A percentile compares a stretch with the other conserved stretches of the same genome.
phyloP scores from a whole-genome alignment of 2,888 invertebrate genomes.

The Prosopocoilus inquinatus region DNA sequence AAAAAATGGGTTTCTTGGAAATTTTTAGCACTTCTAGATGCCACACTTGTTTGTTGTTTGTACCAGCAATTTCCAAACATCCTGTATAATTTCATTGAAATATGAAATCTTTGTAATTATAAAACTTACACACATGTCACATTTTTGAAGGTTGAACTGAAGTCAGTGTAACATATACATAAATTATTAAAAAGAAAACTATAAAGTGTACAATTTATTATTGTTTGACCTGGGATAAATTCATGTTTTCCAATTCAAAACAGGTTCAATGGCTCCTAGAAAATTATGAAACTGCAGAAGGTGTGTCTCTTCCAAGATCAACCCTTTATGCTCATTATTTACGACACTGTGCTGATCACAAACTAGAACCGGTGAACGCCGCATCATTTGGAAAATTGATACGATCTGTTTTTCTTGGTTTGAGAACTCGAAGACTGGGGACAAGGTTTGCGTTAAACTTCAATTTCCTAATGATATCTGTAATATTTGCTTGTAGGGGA shows the following conservation, averaged over 20 bases:
- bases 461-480: background rate
- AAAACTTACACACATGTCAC: too few species aligned
- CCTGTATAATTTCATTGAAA: too few species aligned
- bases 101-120: too few species aligned
- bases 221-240: background rate
- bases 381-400: slow-evolving; percentile 99
- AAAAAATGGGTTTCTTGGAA: too few species aligned
- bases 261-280: slow-evolving; percentile 93
- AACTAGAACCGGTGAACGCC: slow-evolving; percentile 97
- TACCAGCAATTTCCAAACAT: too few species aligned
- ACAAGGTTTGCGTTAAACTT: slow-evolving; percentile 62
- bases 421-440: slow-evolving; percentile 91
- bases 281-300: slow-evolving; percentile 98
- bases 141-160: too few species aligned
- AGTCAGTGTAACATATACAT: too few species aligned
- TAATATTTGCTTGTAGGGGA: slow-evolving; percentile 60
- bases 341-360: slow-evolving; percentile 89
- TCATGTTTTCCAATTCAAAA: background rate
- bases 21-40: too few species aligned
- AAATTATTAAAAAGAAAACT: too few species aligned
- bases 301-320: slow-evolving; percentile 62
- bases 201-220: too few species aligned
- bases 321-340: slow-evolving; percentile 97
- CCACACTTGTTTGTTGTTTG: too few species aligned
- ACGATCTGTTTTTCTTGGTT: slow-evolving; percentile 94